Evolutionary conservation across 2,113 vertebrate species (phyloP).

Genomic region (Tetrao urogallus): DNA sequence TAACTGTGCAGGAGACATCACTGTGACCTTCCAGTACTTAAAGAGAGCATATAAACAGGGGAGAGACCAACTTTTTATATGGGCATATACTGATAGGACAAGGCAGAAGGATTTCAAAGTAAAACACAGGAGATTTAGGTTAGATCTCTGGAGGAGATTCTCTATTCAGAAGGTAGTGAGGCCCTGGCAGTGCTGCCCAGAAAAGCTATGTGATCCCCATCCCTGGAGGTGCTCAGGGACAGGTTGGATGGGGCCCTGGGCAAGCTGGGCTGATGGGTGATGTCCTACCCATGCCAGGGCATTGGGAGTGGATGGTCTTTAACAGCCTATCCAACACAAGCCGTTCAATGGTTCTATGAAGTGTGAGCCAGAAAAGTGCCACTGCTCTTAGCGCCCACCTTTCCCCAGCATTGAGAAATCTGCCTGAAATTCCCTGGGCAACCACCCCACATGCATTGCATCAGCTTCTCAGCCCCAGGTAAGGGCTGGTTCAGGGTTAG

Average conservation of each 20-base stretch:
- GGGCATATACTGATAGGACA: not conserved
- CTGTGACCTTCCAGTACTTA: not conserved
- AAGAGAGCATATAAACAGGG: not conserved
- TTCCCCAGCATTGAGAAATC: not conserved
- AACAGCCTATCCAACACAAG: not conserved
- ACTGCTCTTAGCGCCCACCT: not conserved
- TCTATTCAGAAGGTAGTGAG: not conserved
- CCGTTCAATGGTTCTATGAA: not conserved
- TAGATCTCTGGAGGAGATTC: not conserved
- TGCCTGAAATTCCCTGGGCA: not conserved
- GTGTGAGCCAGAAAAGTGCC: not conserved
- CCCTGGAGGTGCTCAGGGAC: not conserved
- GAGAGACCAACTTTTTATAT: not conserved
- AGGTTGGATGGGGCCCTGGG: not conserved
- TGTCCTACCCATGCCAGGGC: not conserved
- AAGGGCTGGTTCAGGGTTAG: not conserved
- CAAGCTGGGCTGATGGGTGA: not conserved
- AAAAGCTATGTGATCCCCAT: not conserved
- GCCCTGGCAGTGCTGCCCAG: not conserved
- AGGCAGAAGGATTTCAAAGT: not conserved
- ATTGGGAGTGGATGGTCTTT: not conserved
- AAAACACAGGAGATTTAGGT: not conserved
- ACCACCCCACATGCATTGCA: fast-evolving
- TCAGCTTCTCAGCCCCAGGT: not conserved
- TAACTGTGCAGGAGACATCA: not conserved